Evolutionary conservation across 2,888 invertebrate species (phyloP), one percentile per base, ranked within the genome.

Genomic region (Eupithecia inturbata): DNA sequence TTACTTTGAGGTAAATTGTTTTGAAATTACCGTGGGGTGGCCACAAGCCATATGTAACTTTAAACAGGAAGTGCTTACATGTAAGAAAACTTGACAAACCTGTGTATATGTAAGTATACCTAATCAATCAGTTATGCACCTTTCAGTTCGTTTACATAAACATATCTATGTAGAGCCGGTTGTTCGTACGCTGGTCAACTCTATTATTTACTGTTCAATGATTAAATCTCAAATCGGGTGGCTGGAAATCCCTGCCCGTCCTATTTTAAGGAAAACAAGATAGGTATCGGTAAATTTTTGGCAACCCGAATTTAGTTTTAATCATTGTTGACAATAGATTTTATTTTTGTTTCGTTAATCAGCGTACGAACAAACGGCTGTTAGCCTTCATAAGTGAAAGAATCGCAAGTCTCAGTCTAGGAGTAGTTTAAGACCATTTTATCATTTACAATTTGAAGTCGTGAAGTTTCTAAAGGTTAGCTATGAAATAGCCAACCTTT

Each of bases 11-110:
- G 75, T 80, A 84, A 85, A 84, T 82, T 78, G 78, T 75, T 78
- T 60, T 75, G 70, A 87, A 88, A 89, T 88, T 87, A 85, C 78
- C 78, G 70, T 79, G 82, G 82, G 82, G 87, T 87, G 87, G 74
- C 83, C 84, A 81, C 75, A 36, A 19, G 83, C 81, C 86, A 78
- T 88, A 73, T 74, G 26, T 57, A 57, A 19, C 62, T 22, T 31
- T 31, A 9, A 28, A 62, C 62, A 62, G 31, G 62, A 53, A 53
- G 49, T 22, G 31, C 31, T 9, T 57, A 26, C 31, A 3, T 62
- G 14, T 62, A 62, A 62, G 28, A 62, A 62, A 10, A 19, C 22
- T 31, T 62, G n/a, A n/a, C n/a, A n/a, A n/a, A n/a, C 28, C 60
- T 28, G 1, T 19, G 14, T 57, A 26, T 10, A 53, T 2, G 10